Percentiles rank a stretch among this genome's conserved stretches.
Conservation (phyloP, 2,113 vertebrate species). For the pig (Sus scrofa) region DNA sequence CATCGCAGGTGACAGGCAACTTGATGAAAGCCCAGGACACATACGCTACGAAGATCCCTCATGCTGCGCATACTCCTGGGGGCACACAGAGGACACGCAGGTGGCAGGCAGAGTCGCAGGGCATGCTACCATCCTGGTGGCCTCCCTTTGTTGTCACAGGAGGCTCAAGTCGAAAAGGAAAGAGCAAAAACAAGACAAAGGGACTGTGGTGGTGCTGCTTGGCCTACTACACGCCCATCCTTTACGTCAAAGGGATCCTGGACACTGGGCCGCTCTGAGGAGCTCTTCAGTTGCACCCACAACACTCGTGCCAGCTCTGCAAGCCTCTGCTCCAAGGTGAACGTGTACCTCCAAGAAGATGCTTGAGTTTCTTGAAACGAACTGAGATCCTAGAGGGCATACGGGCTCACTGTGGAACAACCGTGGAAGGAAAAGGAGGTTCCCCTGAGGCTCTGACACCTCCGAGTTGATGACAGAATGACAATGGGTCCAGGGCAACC, state of each 20-base stretch:
- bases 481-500: background rate
- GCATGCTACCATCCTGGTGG: no score
- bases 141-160: background rate
- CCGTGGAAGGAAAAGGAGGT: background rate
- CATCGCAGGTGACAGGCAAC: background rate
- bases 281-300: no score
- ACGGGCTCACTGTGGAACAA: background rate
- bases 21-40: background rate
- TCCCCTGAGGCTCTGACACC: background rate
- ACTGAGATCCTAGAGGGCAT: background rate
- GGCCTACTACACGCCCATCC: background rate
- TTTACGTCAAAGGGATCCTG: background rate
- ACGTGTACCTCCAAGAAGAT: background rate
- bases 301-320: background rate
- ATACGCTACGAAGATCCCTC: background rate
- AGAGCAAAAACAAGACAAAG: background rate
- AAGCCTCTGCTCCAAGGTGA: background rate
- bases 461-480: background rate
- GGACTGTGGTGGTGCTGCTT: fast-evolving
- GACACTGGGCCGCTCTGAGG: background rate
- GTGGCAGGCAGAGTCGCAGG: background rate
- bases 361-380: background rate
- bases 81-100: background rate
- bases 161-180: background rate
- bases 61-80: background rate